Conservation (phyloP, 2,888 invertebrate species). For the Isotomurus palustris region DNA sequence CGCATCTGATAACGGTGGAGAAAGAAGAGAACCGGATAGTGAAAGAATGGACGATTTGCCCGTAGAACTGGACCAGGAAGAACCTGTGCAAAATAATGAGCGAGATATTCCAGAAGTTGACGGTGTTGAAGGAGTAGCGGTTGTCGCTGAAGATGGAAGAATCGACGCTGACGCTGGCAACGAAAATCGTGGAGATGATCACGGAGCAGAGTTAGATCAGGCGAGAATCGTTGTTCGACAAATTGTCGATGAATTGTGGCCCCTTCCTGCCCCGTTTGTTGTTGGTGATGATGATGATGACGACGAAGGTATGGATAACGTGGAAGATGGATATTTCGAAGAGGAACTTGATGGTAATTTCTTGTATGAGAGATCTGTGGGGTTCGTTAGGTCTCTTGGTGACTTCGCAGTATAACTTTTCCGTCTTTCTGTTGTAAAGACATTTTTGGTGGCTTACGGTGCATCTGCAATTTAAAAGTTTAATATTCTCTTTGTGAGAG, state of each 20-base stretch:
- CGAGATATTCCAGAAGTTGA: background rate
- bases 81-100: background rate
- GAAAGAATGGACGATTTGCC: background rate
- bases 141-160: background rate
- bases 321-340: constrained; percentile 6
- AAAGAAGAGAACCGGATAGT: background rate
- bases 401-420: no score
- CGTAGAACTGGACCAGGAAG: background rate
- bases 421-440: no score
- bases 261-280: background rate
- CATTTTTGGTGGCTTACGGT: no score
- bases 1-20: background rate
- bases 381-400: no score
- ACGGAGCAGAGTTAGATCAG: background rate
- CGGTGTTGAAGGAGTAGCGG: background rate
- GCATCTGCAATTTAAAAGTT: no score
- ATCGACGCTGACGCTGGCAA: background rate
- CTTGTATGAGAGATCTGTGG: no score
- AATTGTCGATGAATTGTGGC: constrained; percentile 2
- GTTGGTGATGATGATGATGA: constrained; percentile 20
- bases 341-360: constrained; percentile 2
- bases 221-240: background rate
- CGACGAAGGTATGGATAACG: constrained; percentile 8
- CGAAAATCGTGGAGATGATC: background rate
- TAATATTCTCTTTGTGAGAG: no score